Conservation (phyloP, 2,113 vertebrate species). For the Phalacrocorax carbo region DNA sequence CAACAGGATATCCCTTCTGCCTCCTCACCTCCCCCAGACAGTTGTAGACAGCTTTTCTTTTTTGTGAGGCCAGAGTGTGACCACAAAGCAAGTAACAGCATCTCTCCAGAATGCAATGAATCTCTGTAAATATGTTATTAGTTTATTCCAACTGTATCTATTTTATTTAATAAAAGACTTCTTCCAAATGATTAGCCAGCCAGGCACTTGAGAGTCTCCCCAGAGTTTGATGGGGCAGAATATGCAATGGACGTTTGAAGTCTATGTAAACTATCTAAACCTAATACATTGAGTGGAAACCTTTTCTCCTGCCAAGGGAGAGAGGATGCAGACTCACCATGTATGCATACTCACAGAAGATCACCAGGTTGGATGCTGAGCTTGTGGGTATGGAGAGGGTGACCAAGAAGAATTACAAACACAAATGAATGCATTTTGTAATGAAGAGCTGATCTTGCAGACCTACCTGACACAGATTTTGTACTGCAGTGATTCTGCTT, state of each 20-base stretch:
- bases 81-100: not conserved
- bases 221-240: not conserved
- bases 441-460: not conserved
- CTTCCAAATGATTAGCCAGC: not conserved
- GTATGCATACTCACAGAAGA: not conserved
- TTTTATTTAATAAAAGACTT: not conserved
- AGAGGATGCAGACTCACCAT: not conserved
- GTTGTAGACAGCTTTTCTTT: not conserved
- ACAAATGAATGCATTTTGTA: not conserved
- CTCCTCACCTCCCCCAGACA: not conserved
- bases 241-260: not conserved
- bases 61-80: not conserved
- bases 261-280: not conserved
- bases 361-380: not conserved
- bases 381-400: not conserved
- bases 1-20: not conserved
- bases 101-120: not conserved
- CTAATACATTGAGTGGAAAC: not conserved
- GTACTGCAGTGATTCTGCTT: slow-evolving; percentile 47
- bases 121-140: not conserved
- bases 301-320: not conserved
- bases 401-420: not conserved
- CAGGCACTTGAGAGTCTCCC: not conserved
- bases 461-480: slow-evolving; percentile 72
- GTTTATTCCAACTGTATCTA: not conserved